A percentile compares a stretch with the other conserved stretches of the same genome.
phyloP scores from a whole-genome alignment of 2,113 vertebrate species.

The Tychaedon coryphoeus region DNA sequence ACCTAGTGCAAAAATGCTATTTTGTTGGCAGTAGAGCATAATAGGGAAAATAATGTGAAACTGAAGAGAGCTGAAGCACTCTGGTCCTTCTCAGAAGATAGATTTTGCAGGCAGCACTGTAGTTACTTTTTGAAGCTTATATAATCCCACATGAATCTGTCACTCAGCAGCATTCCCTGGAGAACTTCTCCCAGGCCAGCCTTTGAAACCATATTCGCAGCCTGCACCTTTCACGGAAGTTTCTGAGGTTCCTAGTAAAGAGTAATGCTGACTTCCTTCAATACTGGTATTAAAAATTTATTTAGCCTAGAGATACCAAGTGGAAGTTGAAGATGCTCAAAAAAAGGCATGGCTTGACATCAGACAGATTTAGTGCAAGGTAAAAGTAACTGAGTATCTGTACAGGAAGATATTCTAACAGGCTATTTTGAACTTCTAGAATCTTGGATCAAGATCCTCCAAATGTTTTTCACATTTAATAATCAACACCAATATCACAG shows the following conservation, averaged over 20 bases:
- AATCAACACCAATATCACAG: background rate
- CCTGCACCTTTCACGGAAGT: background rate
- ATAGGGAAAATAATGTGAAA: background rate
- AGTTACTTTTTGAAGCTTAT: background rate
- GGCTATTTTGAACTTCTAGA: background rate
- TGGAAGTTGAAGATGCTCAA: background rate
- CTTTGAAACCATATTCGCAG: background rate
- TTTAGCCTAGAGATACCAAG: background rate
- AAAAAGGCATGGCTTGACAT: background rate
- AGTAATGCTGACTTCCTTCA: background rate
- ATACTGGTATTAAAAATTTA: background rate
- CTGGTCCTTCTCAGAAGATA: background rate
- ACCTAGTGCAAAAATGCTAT: background rate
- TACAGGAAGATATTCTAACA: background rate
- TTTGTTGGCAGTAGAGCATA: background rate
- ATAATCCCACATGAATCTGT: background rate
- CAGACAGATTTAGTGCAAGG: background rate
- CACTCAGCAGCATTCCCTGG: background rate
- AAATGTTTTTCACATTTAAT: background rate
- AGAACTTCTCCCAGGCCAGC: background rate
- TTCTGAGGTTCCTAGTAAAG: background rate
- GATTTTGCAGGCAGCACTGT: background rate
- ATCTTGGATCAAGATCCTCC: background rate
- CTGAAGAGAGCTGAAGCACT: background rate
- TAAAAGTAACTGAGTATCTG: background rate